A percentile compares a stretch with the other conserved stretches of the same genome.
Evolutionary conservation across 2,797 vertebrate genomes (phyloP).

Genomic region (Dicrostonyx torquatus): DNA sequence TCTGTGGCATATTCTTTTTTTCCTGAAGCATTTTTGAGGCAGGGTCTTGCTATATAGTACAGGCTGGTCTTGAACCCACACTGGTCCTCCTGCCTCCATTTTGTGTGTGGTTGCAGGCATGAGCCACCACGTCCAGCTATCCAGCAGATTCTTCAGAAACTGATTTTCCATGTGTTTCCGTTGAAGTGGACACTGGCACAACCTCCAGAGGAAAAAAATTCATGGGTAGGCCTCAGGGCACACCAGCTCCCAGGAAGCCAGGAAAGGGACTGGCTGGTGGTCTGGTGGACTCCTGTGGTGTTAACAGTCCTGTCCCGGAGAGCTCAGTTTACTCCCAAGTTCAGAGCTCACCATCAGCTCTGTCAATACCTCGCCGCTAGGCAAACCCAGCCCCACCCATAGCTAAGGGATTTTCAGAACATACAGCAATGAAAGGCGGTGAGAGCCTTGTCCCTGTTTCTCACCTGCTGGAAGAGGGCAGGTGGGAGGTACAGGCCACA

Average conservation of each 20-base stretch:
- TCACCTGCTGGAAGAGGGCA: too few species aligned
- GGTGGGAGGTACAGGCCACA: not conserved
- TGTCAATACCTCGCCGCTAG: not conserved
- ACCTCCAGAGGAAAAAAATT: not conserved
- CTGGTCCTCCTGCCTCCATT: not conserved
- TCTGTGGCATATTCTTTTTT: not conserved
- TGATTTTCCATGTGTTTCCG: not conserved
- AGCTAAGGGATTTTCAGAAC: not conserved
- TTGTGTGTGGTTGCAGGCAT: not conserved
- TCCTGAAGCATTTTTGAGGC: not conserved
- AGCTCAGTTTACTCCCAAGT: not conserved
- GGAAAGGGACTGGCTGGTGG: not conserved
- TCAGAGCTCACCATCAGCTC: not conserved
- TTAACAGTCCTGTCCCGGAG: not conserved
- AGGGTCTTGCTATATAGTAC: not conserved
- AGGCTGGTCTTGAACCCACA: not conserved
- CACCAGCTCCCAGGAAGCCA: not conserved
- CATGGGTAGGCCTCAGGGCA: not conserved
- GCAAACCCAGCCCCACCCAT: not conserved
- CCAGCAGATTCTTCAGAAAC: constrained; percentile 19
- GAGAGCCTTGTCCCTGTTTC: not conserved
- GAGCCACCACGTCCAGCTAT: not conserved
- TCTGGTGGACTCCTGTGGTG: not conserved
- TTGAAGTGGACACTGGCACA: not conserved
- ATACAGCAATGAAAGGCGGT: not conserved